These are phyloP conservation scores for Ochropleura plecta DNA, from an alignment of 2,888 invertebrate genomes.

Conservation along the genomic window DNA sequence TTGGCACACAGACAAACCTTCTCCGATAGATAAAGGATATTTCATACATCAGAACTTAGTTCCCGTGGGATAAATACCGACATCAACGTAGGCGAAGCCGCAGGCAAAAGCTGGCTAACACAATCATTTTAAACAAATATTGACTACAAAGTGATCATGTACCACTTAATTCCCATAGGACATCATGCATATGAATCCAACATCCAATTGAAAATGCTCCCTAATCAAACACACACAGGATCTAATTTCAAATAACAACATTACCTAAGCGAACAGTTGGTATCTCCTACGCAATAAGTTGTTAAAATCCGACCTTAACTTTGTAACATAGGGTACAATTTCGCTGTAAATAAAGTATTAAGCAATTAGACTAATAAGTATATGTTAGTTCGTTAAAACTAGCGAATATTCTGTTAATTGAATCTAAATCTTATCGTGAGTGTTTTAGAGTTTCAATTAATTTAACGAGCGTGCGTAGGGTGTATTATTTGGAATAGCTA, in stretches of 20 bases:
- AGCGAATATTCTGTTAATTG: conserved; percentile 20
- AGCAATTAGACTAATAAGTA: conserved; percentile 50
- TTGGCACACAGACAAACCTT: no score
- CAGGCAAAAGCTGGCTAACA: no score
- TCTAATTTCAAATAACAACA: conserved; percentile 6
- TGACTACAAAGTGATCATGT: no score
- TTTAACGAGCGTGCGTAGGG: background rate
- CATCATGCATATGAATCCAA: background rate
- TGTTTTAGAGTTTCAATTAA: conserved; percentile 8
- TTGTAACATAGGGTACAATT: conserved; percentile 6
- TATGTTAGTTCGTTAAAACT: conserved; percentile 47
- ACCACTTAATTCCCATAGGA: background rate
- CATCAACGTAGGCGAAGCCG: no score
- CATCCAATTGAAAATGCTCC: background rate
- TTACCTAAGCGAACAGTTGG: background rate
- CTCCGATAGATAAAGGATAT: no score
- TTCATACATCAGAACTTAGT: no score
- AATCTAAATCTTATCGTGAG: conserved; percentile 30
- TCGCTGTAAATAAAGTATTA: background rate
- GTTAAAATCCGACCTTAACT: background rate
- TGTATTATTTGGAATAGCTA: conserved; percentile 25
- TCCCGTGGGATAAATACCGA: no score
- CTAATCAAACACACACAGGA: accelerated
- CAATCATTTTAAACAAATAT: no score
- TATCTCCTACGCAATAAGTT: conserved; percentile 15